These are phyloP conservation scores for Lagocephalus sceleratus DNA, from an alignment of 2,797 vertebrate genomes.

Conservation along the genomic window DNA sequence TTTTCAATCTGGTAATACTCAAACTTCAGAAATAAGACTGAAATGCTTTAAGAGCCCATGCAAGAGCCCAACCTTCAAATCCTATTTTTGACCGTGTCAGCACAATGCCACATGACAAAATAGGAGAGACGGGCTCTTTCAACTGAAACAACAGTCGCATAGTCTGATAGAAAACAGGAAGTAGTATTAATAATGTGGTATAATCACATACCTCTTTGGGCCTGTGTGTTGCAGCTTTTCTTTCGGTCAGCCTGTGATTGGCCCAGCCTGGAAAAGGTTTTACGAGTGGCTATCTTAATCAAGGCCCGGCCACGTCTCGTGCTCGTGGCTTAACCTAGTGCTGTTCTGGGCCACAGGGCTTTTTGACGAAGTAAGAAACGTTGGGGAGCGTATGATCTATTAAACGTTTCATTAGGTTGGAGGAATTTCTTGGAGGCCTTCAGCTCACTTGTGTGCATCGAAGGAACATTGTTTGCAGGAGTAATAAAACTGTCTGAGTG, in stretches of 20 bases:
- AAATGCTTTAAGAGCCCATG: too few species aligned
- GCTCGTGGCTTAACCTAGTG: conserved; percentile 11
- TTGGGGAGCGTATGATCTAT: conserved; percentile 1
- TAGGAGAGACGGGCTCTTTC: too few species aligned
- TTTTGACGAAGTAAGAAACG: conserved; percentile 4
- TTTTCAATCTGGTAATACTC: too few species aligned
- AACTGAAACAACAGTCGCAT: too few species aligned
- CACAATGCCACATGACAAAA: too few species aligned
- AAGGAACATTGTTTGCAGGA: conserved; percentile 15
- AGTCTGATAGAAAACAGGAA: too few species aligned
- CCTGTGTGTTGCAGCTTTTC: conserved; percentile 34
- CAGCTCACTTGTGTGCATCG: conserved; percentile 4
- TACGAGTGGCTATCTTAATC: conserved; percentile 24
- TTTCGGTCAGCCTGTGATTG: conserved; percentile 25
- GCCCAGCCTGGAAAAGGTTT: conserved; percentile 8
- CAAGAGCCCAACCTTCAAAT: too few species aligned
- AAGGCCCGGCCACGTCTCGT: conserved; percentile 19
- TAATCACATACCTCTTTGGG: too few species aligned
- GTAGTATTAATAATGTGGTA: too few species aligned
- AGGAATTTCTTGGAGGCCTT: conserved; percentile 15
- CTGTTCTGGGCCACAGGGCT: background rate
- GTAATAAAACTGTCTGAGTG: conserved; percentile 18
- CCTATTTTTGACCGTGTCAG: too few species aligned
- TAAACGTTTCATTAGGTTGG: conserved; percentile 6
- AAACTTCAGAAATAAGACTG: too few species aligned